Evolutionary conservation across 2,113 vertebrate species (phyloP), one percentile per base, ranked within the genome.

Genomic region (Caracal caracal): DNA sequence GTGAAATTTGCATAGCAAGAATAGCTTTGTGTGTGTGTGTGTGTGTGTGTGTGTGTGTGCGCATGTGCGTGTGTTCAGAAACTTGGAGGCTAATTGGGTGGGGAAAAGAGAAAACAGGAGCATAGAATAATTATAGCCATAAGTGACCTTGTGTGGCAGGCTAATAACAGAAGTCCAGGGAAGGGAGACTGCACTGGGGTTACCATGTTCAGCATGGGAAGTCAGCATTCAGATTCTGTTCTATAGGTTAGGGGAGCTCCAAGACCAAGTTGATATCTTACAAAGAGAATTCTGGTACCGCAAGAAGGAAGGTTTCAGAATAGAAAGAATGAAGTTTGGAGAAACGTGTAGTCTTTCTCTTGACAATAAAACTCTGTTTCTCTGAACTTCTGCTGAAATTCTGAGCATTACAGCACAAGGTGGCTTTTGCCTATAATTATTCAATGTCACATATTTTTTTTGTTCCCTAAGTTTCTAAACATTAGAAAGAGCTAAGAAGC

Each of bases 1-100:
- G 24, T 53, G 47, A 90, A 90, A 47, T 47, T 53, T 88, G 63
- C 40, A 24, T 66, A 66, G 68, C 53, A 68, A 83, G 53, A 53
- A 84, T 37, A 93, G 7, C 43, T n/a, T n/a, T 43, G 43, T 43
- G 43, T 43, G 43, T 43, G 0, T 43, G 43, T 43, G 43, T 43
- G 43, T 43, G 40, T 40, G 40, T 43, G 43, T 43, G 40, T 40
- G 40, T 40, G 40, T 43, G 40, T 43, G 43, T 43, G 43, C 0
- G 43, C 7, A 9, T 9, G 43, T 43, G 43, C 43, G 8, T 43
- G 22, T n/a, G 8, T 51, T 79, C 37, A 88, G 70, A 87, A 68
- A 53, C 24, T 47, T n/a, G 49, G 68, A 91, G 35, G 35, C 24
- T 79, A 87, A 53, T 3, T 47, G 30, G 5, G 20, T 30, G 9